phyloP scores from a whole-genome alignment of 2,113 vertebrate genomes.

The Macquaria ambigua region DNA sequence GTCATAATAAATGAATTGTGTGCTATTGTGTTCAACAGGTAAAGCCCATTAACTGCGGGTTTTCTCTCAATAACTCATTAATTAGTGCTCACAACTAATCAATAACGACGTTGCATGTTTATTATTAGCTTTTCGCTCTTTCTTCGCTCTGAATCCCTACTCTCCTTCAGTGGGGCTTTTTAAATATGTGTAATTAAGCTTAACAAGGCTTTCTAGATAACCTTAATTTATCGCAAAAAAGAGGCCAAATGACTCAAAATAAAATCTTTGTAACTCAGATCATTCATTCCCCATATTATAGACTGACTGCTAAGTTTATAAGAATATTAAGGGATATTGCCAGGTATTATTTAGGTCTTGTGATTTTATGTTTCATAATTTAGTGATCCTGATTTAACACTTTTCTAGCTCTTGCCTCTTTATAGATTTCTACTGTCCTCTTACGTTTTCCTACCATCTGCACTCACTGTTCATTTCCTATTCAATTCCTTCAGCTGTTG shows the following conservation, averaged over 20 bases:
- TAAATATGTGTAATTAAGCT: not conserved
- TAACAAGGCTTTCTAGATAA: not conserved
- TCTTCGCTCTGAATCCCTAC: not conserved
- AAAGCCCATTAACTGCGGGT: not conserved
- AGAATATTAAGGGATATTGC: not conserved
- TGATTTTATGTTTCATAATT: not conserved
- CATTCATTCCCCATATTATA: not conserved
- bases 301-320: not conserved
- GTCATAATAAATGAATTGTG: not conserved
- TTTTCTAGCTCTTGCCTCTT: not conserved
- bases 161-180: not conserved
- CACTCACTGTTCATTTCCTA: constrained; percentile 14
- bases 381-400: not conserved
- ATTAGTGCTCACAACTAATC: constrained; percentile 19
- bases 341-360: not conserved
- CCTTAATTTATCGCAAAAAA: not conserved
- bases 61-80: constrained; percentile 11
- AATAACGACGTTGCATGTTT: not conserved
- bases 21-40: constrained; percentile 4
- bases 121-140: not conserved
- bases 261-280: not conserved
- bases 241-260: not conserved
- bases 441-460: not conserved
- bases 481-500: constrained; percentile 20
- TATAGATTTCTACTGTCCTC: not conserved